Base-by-base conservation (phyloP, 2,113 vertebrate species). In the Hiodon tergisus region DNA sequence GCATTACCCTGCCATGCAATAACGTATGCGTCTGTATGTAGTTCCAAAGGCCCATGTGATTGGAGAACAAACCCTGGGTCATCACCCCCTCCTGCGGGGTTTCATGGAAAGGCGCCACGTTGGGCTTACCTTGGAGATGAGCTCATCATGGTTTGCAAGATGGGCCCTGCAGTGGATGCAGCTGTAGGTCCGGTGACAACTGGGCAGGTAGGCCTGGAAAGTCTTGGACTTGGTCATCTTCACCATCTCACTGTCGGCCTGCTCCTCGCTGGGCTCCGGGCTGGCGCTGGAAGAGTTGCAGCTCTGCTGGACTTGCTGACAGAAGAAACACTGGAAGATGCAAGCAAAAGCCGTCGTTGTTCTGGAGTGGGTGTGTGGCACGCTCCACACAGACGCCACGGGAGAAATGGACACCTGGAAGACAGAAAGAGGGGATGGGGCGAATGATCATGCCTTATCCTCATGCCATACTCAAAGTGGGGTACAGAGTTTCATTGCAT, bases 211-310 rank as follows among this genome's bases (percentile, higher is more conserved):
- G 61, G 97, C 97, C 91, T 98, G 97, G 92, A 99, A 99, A 71
- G 97, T 99, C 88, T 95, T 98, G 17, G 97, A 98, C 86, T 96
- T 99, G 85, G 97, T 98, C 96, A 98, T 96, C 88, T 97, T 98
- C 87, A 98, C 97, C 97, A 97, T 98, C 88, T 96, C 96, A 85
- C 91, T 90, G 72, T 91, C 91, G 84, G 86, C 77, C 80, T 86
- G 83, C 84, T 94, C 92, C 83, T 93, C 92, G 81, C 89, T 92
- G 89, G 86, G 86, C 91, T 94, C 95, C 73, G 93, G 92, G 91
- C 94, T 92, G 91, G 93, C 88, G 77, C 94, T 89, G 86, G 93
- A 91, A 78, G 93, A 91, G 89, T 85, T 90, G 89, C 88, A 91
- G 92, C 93, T 94, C 88, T 91, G 95, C 89, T 93, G 94, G 89